Base-by-base conservation (phyloP, 2,797 vertebrate genomes). In the Fringilla coelebs region DNA sequence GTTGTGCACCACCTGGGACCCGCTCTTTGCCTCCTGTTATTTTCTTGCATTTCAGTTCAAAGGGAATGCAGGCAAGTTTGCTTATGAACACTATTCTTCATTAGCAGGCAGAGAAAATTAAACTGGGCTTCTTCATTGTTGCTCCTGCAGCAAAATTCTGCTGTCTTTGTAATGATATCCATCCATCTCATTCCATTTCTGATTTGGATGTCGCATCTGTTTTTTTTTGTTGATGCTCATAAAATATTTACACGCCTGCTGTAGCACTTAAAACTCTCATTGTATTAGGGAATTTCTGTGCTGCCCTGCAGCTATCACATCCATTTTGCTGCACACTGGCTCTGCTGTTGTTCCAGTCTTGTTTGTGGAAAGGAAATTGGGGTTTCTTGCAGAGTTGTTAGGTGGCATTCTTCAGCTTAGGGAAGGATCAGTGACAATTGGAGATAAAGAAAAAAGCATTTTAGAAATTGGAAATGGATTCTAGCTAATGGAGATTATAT, bases 161-260 rank as follows among this genome's bases (percentile, higher is more conserved):
- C 80, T 66, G 19, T 48, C 10, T 88, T 76, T 61, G 75, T 84
- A 78, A 68, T 70, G 79, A 85, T 78, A 72, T 11, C 65, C 75
- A 83, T 76, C 82, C 1, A 0, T 88, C 88, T 82, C 38, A 3
- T 26, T 54, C 32, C 26, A 40, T 89, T 91, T 88, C 79, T 93
- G 94, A 88, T 82, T 57, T 63, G 94, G 90, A 49, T 87, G 86
- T 85, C 94, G 85, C 92, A 82, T 95, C 85, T 94, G 92, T 1
- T 36, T 89, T 36, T 88, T 88, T 85, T 70, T 29, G 3, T 32
- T 67, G 72, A 32, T 91, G 76, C 77, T 96, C 83, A 95, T 96
- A 78, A 96, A 96, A 95, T 96, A 97, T 96, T 96, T 92, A 97
- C 75, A 88, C 49, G 57, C 88, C 76, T 94, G 55, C 90, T 93